These are phyloP conservation scores for Saturnia japonica DNA, from an alignment of 2,888 invertebrate species.

Conservation along the genomic window DNA sequence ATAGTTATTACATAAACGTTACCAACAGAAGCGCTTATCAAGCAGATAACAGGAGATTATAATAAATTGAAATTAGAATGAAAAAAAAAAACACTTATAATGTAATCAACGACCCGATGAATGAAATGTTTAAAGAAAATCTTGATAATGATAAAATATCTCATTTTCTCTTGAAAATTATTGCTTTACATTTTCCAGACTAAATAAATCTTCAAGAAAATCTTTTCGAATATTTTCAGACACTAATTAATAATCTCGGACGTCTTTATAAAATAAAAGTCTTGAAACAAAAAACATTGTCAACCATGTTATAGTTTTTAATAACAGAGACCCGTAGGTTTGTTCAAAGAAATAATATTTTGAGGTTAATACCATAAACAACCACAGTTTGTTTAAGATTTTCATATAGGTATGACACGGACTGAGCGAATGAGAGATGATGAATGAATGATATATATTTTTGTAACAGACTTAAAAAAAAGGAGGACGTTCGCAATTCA, in stretches of 20 bases:
- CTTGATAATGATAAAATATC: neutral
- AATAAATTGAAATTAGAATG: neutral
- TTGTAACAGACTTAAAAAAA: no score
- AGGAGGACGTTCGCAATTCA: no score
- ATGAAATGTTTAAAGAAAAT: neutral
- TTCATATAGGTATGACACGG: no score
- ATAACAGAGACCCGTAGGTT: no score
- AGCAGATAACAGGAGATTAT: neutral
- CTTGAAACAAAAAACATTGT: neutral
- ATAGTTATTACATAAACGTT: neutral
- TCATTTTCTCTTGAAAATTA: neutral
- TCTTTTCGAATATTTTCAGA: conserved; percentile 10
- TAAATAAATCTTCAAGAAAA: conserved; percentile 1
- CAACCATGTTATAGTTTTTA: neutral
- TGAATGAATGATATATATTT: no score
- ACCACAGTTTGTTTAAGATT: no score
- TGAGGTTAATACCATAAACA: no score
- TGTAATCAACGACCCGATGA: conserved; percentile 1
- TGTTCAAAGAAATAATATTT: no score
- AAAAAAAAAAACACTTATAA: neutral
- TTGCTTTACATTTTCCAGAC: conserved; percentile 1
- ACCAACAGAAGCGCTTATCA: neutral
- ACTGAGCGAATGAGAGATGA: no score
- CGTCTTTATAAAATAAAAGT: neutral
- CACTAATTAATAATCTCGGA: conserved; percentile 4